Evolutionary conservation across 2,888 invertebrate genomes (phyloP).

Genomic region (Panorpa germanica): DNA sequence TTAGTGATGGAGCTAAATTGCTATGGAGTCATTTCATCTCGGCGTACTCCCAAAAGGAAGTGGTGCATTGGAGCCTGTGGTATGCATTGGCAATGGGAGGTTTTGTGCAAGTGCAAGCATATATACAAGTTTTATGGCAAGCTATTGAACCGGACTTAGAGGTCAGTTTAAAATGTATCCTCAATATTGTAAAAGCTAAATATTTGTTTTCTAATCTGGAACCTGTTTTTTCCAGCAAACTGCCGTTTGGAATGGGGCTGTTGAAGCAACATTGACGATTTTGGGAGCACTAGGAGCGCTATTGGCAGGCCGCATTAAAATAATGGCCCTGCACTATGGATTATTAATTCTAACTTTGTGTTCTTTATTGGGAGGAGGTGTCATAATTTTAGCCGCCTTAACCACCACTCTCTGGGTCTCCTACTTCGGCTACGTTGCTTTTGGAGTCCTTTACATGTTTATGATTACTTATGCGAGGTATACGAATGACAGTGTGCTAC

Average conservation of each 20-base stretch:
- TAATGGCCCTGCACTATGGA: slow-evolving; percentile 21
- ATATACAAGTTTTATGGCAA: slow-evolving; percentile 55
- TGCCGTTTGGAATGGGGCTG: slow-evolving; percentile 47
- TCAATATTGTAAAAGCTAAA: no score
- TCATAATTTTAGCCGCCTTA: slow-evolving; percentile 33
- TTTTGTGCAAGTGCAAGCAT: slow-evolving; percentile 47
- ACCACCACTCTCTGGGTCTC: slow-evolving; percentile 42
- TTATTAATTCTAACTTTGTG: slow-evolving; percentile 26
- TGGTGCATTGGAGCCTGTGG: slow-evolving; percentile 60
- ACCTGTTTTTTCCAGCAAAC: no score
- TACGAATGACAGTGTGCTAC: background rate
- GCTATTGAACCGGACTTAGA: slow-evolving; percentile 24
- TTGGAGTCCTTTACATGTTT: slow-evolving; percentile 62
- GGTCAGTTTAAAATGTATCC: slow-evolving; percentile 13
- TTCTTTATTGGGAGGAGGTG: slow-evolving; percentile 32
- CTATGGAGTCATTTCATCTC: slow-evolving; percentile 36
- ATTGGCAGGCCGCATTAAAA: slow-evolving; percentile 24
- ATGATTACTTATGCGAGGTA: slow-evolving; percentile 54
- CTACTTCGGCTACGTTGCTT: slow-evolving; percentile 55
- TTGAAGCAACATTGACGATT: slow-evolving; percentile 58
- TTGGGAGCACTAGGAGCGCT: slow-evolving; percentile 42
- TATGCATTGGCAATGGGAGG: slow-evolving; percentile 56
- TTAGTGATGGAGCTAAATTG: no score
- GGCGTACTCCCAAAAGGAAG: slow-evolving; percentile 37
- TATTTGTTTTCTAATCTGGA: no score